Evolutionary conservation across 2,113 vertebrate genomes (phyloP).

Genomic region (Apodemus sylvaticus): DNA sequence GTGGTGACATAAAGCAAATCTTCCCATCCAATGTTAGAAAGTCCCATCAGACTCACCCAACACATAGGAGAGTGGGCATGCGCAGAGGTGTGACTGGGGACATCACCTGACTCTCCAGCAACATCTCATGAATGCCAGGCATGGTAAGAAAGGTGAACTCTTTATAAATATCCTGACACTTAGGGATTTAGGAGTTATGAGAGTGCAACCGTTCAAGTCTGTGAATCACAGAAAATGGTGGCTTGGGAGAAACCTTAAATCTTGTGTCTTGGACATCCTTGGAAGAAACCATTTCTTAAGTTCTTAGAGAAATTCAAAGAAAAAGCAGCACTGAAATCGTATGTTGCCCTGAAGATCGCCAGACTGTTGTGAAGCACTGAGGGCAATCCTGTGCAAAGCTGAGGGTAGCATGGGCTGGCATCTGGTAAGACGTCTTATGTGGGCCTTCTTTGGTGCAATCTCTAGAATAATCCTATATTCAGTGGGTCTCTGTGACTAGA

Average conservation of each 20-base stretch:
- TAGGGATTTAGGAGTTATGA: constrained; percentile 46
- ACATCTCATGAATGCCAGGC: background rate
- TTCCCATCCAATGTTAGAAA: background rate
- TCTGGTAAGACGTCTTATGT: background rate
- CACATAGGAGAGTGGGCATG: background rate
- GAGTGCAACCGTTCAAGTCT: background rate
- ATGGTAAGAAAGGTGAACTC: background rate
- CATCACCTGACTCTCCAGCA: background rate
- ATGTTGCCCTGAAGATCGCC: background rate
- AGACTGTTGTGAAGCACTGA: background rate
- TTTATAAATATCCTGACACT: constrained; percentile 1
- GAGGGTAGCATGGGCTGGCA: background rate
- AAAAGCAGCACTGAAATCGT: background rate
- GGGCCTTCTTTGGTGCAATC: background rate
- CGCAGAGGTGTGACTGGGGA: fast-evolving
- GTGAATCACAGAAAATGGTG: background rate
- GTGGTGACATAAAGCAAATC: background rate
- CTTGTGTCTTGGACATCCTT: background rate
- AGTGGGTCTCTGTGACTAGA: background rate
- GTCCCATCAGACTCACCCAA: background rate
- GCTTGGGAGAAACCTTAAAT: background rate
- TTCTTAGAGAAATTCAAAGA: background rate
- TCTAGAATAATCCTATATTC: background rate
- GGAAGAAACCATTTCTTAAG: background rate
- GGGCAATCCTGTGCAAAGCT: background rate